phyloP scores from a whole-genome alignment of 2,888 invertebrate species.

The Clanis bilineata region DNA sequence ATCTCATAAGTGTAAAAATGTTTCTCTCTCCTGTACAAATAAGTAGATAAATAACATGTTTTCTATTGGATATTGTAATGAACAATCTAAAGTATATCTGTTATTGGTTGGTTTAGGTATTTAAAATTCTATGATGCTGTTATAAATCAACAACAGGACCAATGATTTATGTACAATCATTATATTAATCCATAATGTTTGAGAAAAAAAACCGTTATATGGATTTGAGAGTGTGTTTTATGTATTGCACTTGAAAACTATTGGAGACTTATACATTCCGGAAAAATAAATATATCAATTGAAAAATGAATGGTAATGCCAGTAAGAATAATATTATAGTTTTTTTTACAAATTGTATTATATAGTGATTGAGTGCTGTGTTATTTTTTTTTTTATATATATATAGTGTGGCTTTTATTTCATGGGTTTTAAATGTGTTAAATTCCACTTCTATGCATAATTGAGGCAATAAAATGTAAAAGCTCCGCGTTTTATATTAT shows the following conservation, averaged over 20 bases:
- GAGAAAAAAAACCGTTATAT: background rate
- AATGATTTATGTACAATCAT: conserved; percentile 6
- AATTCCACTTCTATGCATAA: conserved; percentile 16
- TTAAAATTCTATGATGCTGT: background rate
- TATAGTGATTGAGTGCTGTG: conserved; percentile 69
- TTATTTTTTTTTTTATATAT: too few relatives aligned
- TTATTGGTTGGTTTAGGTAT: conserved; percentile 4
- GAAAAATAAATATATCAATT: background rate
- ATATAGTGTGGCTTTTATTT: conserved; percentile 45
- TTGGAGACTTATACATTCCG: conserved; percentile 3
- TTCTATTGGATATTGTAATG: background rate
- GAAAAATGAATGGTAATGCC: background rate
- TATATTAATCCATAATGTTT: background rate
- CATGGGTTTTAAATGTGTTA: conserved; percentile 26
- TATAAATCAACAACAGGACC: background rate
- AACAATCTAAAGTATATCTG: background rate
- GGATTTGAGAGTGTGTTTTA: conserved; percentile 2
- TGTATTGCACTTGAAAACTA: background rate
- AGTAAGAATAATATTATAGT: background rate
- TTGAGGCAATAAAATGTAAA: conserved; percentile 28
- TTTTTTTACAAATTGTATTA: conserved; percentile 28
- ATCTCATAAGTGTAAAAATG: conserved; percentile 12
- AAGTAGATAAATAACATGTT: background rate
- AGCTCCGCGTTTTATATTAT: background rate
- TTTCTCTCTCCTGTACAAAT: conserved; percentile 12